phyloP scores from a whole-genome alignment of 2,113 vertebrate species.

The Dasyornis broadbenti region DNA sequence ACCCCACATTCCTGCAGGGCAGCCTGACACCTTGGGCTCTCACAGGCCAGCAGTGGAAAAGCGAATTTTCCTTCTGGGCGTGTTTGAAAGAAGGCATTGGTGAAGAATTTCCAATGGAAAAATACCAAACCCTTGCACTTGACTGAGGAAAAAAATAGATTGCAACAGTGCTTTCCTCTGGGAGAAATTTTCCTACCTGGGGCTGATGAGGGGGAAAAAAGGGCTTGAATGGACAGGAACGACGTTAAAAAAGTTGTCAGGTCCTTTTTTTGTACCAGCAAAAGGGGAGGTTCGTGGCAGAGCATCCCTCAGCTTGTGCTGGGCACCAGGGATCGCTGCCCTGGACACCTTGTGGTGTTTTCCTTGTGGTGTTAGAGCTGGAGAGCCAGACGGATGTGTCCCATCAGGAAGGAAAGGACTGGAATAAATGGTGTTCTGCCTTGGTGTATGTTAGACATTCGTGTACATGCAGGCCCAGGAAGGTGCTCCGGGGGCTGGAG shows the following conservation, averaged over 20 bases:
- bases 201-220: rapidly evolving
- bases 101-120: constrained; percentile 54
- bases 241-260: background rate
- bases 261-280: background rate
- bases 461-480: background rate
- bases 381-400: background rate
- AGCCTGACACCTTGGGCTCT: background rate
- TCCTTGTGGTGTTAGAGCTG: no score
- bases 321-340: background rate
- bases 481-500: background rate
- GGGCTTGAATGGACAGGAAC: background rate
- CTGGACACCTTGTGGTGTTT: background rate
- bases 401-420: background rate
- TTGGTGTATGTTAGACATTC: rapidly evolving
- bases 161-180: constrained; percentile 24
- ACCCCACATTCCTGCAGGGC: constrained; percentile 7
- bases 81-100: background rate
- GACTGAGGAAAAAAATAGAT: constrained; percentile 21
- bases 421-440: background rate
- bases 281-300: background rate
- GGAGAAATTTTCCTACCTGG: constrained; percentile 53
- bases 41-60: background rate
- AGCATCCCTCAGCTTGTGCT: background rate
- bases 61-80: constrained; percentile 5
- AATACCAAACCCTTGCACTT: constrained; percentile 34